Conservation (phyloP, 2,888 invertebrate species). For the Synergus itoensis region DNA sequence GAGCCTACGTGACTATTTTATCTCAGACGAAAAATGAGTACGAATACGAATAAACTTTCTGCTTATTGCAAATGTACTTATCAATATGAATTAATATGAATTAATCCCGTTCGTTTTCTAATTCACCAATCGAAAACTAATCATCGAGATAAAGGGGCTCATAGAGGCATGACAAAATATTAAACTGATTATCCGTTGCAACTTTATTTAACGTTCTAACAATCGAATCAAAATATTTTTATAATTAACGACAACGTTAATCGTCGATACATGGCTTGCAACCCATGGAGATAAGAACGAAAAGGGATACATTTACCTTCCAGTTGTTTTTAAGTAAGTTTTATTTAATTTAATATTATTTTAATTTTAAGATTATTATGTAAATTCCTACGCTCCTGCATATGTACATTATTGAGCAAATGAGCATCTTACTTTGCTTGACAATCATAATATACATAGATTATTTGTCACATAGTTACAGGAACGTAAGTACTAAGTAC, state of each 20-base stretch:
- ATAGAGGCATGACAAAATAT: slow-evolving; percentile 9
- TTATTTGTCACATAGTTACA: background rate
- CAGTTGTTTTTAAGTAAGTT: slow-evolving; percentile 23
- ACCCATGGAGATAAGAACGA: slow-evolving; percentile 19
- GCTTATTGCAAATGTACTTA: slow-evolving; percentile 44
- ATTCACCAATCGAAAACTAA: background rate
- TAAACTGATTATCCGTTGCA: slow-evolving; percentile 24
- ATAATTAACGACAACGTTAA: slow-evolving; percentile 25
- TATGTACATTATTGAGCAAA: slow-evolving; percentile 2
- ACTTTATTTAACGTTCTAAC: slow-evolving; percentile 34
- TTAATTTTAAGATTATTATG: slow-evolving; percentile 14
- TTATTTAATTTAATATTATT: slow-evolving; percentile 29
- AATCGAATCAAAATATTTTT: slow-evolving; percentile 6
- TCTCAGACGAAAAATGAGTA: background rate
- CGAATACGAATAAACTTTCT: background rate
- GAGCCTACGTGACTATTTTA: background rate
- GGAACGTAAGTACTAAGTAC: background rate
- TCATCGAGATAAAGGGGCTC: slow-evolving; percentile 18
- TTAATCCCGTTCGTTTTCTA: slow-evolving; percentile 15
- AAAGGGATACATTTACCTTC: slow-evolving; percentile 26
- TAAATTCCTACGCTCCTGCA: slow-evolving; percentile 5
- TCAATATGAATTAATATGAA: slow-evolving; percentile 3
- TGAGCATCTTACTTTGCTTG: slow-evolving; percentile 3
- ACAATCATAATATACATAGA: background rate
- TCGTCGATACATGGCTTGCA: slow-evolving; percentile 4